phyloP scores from a whole-genome alignment of 1,140 invertebrate species.

The Spodoptera frugiperda region DNA sequence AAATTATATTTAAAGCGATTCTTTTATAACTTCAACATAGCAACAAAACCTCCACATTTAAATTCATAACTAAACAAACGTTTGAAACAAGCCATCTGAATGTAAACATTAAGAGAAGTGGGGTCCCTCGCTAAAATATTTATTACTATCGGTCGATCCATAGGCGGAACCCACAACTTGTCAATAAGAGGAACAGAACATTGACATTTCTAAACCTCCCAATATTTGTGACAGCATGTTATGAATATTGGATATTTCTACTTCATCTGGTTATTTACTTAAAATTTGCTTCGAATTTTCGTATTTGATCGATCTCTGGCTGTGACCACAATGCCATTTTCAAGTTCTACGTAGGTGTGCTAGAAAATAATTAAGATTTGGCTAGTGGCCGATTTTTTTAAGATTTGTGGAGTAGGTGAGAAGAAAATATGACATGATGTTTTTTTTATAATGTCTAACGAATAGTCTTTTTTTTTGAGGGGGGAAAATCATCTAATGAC shows the following conservation, averaged over 20 bases:
- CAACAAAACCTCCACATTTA: no score
- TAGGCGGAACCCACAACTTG: constrained; percentile 48
- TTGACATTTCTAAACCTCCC: constrained; percentile 53
- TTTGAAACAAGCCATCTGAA: constrained; percentile 1
- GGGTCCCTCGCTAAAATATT: constrained; percentile 52
- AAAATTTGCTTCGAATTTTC: background rate
- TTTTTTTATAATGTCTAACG: no score
- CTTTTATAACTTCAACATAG: no score
- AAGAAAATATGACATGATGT: no score
- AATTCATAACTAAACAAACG: no score
- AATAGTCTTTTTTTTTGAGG: no score
- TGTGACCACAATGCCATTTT: background rate
- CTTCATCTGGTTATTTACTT: constrained; percentile 26
- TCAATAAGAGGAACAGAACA: constrained; percentile 51
- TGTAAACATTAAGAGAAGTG: constrained; percentile 20
- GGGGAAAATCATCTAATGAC: no score
- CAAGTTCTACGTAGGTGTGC: background rate
- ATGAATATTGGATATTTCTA: constrained; percentile 53
- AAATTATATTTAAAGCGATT: no score
- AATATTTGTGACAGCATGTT: constrained; percentile 51
- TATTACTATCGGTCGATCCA: constrained; percentile 48
- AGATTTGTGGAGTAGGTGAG: no score
- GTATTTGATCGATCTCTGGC: background rate
- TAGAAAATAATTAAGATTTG: no score
- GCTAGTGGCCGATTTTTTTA: no score